Evolutionary conservation across 2,113 vertebrate species (phyloP).

Genomic region (Corynorhinus townsendii): DNA sequence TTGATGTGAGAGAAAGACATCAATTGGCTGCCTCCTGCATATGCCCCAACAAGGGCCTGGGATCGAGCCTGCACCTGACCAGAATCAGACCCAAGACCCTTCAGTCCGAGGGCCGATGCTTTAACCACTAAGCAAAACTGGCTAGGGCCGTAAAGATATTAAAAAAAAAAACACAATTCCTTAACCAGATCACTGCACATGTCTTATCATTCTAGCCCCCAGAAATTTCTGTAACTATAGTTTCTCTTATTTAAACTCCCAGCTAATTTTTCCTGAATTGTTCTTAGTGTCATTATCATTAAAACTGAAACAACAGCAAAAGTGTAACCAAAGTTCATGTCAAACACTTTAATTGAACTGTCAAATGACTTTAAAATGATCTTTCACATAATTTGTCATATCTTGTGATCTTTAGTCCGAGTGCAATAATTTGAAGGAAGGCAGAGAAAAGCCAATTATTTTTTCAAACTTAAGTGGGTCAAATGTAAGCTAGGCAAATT

Average conservation of each 20-base stretch:
- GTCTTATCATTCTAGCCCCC: background rate
- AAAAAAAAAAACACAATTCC: background rate
- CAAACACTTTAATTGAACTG: background rate
- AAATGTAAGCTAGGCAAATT: background rate
- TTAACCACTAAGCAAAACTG: too few species aligned
- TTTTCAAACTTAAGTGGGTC: background rate
- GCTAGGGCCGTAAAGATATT: background rate
- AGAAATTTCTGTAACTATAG: background rate
- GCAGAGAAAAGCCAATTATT: background rate
- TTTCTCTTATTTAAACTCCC: background rate
- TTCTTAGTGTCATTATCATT: background rate
- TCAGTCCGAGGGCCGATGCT: too few species aligned
- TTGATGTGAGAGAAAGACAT: too few species aligned
- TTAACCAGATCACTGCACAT: background rate
- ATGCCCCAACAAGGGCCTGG: too few species aligned
- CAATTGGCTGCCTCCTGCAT: too few species aligned
- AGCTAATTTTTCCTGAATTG: background rate
- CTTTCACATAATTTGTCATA: background rate
- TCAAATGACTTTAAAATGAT: background rate
- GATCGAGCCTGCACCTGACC: too few species aligned
- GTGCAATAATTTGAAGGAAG: background rate
- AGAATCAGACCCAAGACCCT: too few species aligned
- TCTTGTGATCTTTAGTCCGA: background rate
- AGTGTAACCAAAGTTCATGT: background rate
- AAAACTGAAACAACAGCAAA: background rate